Evolutionary conservation across 2,113 vertebrate species (phyloP).

Genomic region (Leiothrix lutea): DNA sequence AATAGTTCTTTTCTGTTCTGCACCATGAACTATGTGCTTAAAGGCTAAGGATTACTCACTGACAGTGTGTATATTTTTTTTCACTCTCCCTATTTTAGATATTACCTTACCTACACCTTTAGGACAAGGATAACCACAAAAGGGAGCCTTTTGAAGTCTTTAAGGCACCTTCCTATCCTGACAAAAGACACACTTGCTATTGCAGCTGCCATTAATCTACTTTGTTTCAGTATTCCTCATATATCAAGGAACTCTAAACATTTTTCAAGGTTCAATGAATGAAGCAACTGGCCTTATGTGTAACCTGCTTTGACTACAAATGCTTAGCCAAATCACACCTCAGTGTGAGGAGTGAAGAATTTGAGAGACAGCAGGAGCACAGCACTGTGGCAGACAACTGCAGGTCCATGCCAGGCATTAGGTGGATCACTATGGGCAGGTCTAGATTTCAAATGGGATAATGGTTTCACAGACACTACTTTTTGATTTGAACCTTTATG

Average conservation of each 20-base stretch:
- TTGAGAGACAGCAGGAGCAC: accelerated
- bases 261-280: not conserved
- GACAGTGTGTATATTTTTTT: not conserved
- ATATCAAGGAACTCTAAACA: not conserved
- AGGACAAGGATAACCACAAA: not conserved
- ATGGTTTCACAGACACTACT: not conserved
- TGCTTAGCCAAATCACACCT: not conserved
- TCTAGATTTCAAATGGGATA: not conserved
- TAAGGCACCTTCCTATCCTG: not conserved
- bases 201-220: not conserved
- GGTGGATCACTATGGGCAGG: not conserved
- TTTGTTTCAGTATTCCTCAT: not conserved
- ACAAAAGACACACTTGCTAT: not conserved
- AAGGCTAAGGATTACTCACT: not conserved
- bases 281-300: not conserved
- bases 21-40: not conserved
- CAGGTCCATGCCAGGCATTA: not conserved
- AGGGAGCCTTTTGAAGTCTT: not conserved
- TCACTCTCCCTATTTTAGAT: not conserved
- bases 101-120: not conserved
- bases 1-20: not conserved
- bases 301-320: not conserved
- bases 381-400: not conserved
- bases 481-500: not conserved
- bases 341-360: not conserved